These are phyloP conservation scores for Eupeodes latifasciatus DNA, from an alignment of 2,888 invertebrate genomes.

Conservation along the genomic window DNA sequence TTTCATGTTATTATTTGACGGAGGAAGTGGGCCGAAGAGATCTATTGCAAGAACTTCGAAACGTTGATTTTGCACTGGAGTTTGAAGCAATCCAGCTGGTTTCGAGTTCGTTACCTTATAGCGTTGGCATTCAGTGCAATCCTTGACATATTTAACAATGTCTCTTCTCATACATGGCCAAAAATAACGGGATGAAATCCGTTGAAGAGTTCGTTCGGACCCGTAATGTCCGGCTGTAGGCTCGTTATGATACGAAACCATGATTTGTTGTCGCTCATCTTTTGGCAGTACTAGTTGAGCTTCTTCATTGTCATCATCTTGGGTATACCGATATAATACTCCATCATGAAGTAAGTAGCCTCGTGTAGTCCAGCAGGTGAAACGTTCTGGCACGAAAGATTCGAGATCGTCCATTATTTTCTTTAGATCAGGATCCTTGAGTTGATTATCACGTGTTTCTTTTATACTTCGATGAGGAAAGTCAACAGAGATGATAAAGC, in stretches of 20 bases:
- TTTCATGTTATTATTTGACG: slow-evolving; percentile 36
- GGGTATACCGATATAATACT: too few relatives aligned
- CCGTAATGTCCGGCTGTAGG: slow-evolving; percentile 72
- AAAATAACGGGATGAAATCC: slow-evolving; percentile 58
- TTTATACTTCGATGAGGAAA: not conserved
- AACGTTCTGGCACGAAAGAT: slow-evolving; percentile 4
- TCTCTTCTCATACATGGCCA: slow-evolving; percentile 71
- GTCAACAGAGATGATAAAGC: too few relatives aligned
- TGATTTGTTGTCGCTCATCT: too few relatives aligned
- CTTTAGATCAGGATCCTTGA: slow-evolving; percentile 71
- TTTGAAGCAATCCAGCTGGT: too few relatives aligned
- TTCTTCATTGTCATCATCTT: slow-evolving; percentile 69
- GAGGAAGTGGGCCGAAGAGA: slow-evolving; percentile 36
- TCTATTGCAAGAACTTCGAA: slow-evolving; percentile 67
- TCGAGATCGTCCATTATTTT: not conserved
- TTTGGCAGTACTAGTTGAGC: too few relatives aligned
- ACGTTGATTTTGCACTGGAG: too few relatives aligned
- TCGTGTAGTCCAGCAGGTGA: not conserved
- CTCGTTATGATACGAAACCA: not conserved
- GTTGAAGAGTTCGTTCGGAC: slow-evolving; percentile 42
- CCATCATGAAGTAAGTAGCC: not conserved
- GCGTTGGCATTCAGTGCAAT: slow-evolving; percentile 61
- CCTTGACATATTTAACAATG: slow-evolving; percentile 33
- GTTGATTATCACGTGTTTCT: slow-evolving; percentile 46
- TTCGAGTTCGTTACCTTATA: slow-evolving; percentile 70